Percentiles rank a stretch among this genome's conserved stretches.
These are phyloP conservation scores for Carduelis carduelis DNA, from an alignment of 2,797 vertebrate species.

Conservation along the genomic window DNA sequence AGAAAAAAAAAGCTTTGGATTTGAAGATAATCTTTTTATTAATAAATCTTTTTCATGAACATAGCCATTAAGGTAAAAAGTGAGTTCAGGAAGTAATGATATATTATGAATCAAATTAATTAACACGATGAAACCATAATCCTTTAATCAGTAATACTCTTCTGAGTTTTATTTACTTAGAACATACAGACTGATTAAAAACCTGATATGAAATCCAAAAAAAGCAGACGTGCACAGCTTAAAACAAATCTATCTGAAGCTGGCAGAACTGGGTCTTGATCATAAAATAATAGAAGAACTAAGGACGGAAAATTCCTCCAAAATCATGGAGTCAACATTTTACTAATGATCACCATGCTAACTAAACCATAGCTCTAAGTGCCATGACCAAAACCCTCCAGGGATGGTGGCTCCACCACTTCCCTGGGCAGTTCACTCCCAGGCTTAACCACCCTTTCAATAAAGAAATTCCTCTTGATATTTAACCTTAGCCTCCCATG, in stretches of 20 bases:
- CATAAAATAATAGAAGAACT: not conserved
- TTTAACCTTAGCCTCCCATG: accelerated
- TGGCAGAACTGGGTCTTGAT: not conserved
- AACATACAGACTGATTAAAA: not conserved
- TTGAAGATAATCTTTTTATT: constrained; percentile 14
- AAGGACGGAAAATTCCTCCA: not conserved
- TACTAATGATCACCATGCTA: not conserved
- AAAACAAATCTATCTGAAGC: not conserved
- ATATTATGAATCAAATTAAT: constrained; percentile 7
- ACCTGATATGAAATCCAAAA: not conserved
- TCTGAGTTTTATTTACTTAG: not conserved
- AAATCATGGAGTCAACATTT: not conserved
- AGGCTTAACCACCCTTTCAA: not conserved
- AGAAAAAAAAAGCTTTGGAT: not conserved
- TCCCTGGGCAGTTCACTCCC: not conserved
- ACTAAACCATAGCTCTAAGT: not conserved
- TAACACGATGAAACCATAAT: not conserved
- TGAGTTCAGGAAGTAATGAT: not conserved
- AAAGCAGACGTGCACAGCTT: not conserved
- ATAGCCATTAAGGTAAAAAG: not conserved
- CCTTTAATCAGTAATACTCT: not conserved
- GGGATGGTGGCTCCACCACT: not conserved
- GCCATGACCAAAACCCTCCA: not conserved
- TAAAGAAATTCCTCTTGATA: not conserved
- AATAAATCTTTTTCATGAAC: not conserved